phyloP scores from a whole-genome alignment of 2,113 vertebrate genomes.

The Bubo bubo region DNA sequence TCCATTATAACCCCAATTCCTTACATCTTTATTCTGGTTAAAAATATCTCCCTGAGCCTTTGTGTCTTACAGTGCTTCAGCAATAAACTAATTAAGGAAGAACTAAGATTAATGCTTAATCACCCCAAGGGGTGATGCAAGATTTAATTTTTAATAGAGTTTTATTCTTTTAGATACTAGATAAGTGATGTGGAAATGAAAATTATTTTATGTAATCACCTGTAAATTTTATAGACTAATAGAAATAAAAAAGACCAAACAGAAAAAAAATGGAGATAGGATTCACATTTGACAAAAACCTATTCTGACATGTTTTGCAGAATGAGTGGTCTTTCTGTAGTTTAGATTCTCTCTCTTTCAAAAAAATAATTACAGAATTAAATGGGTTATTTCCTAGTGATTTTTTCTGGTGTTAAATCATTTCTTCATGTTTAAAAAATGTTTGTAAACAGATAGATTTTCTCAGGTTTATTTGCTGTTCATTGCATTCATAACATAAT shows the following conservation, averaged over 20 bases:
- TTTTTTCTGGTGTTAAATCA: background rate
- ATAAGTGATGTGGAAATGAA: background rate
- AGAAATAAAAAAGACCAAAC: background rate
- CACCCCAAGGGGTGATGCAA: background rate
- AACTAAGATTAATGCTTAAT: background rate
- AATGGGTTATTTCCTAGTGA: background rate
- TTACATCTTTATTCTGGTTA: background rate
- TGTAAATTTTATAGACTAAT: background rate
- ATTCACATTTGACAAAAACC: background rate
- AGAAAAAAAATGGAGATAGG: background rate
- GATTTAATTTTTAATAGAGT: background rate
- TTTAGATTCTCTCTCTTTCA: background rate
- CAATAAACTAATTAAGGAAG: background rate
- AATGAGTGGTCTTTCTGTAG: background rate
- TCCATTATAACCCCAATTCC: fast-evolving
- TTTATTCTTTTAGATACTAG: background rate
- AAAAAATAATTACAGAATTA: background rate
- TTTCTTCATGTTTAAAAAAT: background rate
- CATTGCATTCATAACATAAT: background rate
- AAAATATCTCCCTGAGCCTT: background rate
- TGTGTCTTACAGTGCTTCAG: background rate
- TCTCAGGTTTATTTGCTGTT: background rate
- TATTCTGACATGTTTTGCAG: background rate
- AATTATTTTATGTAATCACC: background rate
- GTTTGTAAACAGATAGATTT: background rate